phyloP scores from a whole-genome alignment of 2,797 vertebrate species.

The Varecia variegata region DNA sequence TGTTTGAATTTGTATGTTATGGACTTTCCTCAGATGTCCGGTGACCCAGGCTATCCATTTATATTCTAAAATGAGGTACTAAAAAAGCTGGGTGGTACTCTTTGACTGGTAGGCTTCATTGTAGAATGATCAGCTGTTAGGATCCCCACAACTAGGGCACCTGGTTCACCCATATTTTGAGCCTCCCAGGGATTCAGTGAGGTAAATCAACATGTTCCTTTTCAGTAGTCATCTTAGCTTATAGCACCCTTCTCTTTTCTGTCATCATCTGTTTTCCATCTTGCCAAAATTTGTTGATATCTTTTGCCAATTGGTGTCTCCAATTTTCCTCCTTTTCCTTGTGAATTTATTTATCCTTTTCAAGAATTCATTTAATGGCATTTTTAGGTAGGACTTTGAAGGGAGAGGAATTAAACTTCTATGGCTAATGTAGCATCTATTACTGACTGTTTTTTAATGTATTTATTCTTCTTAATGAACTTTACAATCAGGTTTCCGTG shows the following conservation, averaged over 20 bases:
- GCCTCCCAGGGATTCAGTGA: background rate
- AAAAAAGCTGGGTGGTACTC: background rate
- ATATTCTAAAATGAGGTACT: background rate
- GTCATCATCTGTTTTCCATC: background rate
- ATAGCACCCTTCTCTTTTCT: background rate
- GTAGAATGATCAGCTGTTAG: background rate
- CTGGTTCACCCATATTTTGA: background rate
- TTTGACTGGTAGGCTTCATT: background rate
- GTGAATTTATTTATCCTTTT: background rate
- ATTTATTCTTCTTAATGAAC: background rate
- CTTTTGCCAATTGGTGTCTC: background rate
- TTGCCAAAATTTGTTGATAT: background rate
- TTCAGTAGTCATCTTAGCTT: background rate
- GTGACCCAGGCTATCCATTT: background rate
- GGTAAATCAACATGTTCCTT: background rate
- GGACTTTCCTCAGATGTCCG: background rate
- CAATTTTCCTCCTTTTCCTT: background rate
- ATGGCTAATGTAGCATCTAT: background rate
- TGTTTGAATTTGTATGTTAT: background rate
- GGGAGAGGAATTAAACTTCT: background rate
- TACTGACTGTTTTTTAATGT: background rate
- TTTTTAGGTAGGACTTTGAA: background rate
- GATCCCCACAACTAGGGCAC: background rate
- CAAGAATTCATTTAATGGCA: background rate
- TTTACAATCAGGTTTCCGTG: background rate